phyloP scores from a whole-genome alignment of 2,797 vertebrate genomes.

The Lagorchestes hirsutus region DNA sequence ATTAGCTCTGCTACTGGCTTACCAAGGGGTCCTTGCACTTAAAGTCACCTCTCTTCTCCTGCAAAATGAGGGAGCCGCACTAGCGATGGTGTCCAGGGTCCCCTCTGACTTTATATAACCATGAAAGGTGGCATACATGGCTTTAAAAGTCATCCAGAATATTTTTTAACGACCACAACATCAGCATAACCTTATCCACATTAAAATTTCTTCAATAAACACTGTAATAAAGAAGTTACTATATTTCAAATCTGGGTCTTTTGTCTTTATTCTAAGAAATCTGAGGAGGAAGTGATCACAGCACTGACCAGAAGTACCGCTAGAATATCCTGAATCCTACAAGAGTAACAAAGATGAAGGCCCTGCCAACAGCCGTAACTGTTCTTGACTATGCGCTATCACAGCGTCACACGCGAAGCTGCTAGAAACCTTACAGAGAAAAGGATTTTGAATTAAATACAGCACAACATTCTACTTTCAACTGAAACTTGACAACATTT shows the following conservation, averaged over 20 bases:
- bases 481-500: not conserved
- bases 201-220: not conserved
- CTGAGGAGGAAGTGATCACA: not conserved
- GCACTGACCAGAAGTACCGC: not conserved
- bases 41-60: not conserved
- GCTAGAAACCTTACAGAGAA: not conserved
- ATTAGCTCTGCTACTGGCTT: not conserved
- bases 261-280: not conserved
- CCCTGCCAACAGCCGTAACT: not conserved
- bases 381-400: not conserved
- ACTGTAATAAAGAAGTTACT: not conserved
- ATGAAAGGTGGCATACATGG: not conserved
- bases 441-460: not conserved
- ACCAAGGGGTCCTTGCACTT: not conserved
- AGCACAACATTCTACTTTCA: not conserved
- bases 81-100: not conserved
- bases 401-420: not conserved
- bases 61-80: not conserved
- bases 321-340: not conserved
- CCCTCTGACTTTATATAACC: not conserved
- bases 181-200: not conserved
- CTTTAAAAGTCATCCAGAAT: slow-evolving; percentile 21
- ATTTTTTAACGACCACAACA: not conserved
- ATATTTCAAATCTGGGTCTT: not conserved
- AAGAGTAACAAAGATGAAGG: not conserved